Evolutionary conservation across 2,888 invertebrate species (phyloP), one percentile per base, ranked within the genome.

Genomic region (Entomobrya proxima): DNA sequence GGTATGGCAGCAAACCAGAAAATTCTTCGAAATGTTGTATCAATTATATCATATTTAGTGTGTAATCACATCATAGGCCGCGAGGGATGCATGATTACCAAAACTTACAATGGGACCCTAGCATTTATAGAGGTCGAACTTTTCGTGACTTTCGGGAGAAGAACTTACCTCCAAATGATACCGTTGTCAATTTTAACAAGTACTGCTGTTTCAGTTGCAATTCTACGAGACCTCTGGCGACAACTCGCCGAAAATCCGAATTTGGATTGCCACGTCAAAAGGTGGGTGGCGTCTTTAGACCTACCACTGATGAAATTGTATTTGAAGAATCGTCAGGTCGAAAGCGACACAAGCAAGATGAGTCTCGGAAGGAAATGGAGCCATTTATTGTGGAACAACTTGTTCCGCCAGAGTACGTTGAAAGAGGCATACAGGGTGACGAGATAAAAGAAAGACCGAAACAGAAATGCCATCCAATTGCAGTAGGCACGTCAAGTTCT

Each of bases 131-230:
- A 21, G 81, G 81, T n/a, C 30, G 47, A 4, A 74, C 81, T 9
- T 82, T 74, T 6, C 58, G 50, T 7, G 75, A 82, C 18, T 82
- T 82, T 35, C 82, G 82, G 2, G 82, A 82, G 32, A 82, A 75
- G 52, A 82, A 82, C 27, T 6, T 72, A 6, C 64, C 82, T 37
- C 64, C 64, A 3, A 61, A 32, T 18, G 4, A 30, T 15, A 61
- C 61, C 24, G 24, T 21, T 4, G n/a, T 50, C n/a, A 50, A 82
- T 21, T 64, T 75, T 27, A 64, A 47, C 9, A 32, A 82, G 15
- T 72, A 52, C 15, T 81, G 81, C 15, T 52, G 52, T 21, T 18
- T 24, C 0, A 27, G 61, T 21, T 69, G 72, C 30, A 58, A 55
- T 7, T 11, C 72, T 2, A 0, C 47, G 1, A 30, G 13, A 15